Evolutionary conservation across 1,140 invertebrate species (phyloP).

Genomic region (Camponotus pennsylvanicus): DNA sequence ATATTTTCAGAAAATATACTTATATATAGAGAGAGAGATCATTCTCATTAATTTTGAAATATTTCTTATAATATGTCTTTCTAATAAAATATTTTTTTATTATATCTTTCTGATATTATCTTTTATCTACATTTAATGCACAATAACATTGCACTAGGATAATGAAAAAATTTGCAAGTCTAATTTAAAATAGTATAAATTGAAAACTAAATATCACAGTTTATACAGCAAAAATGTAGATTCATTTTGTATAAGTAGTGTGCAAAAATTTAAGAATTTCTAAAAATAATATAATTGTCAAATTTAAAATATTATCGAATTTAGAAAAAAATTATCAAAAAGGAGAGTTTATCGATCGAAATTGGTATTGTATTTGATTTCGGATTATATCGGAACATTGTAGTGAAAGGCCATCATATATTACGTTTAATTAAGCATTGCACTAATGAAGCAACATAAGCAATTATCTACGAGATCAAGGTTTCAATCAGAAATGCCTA

Average conservation of each 20-base stretch:
- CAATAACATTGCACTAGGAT: not conserved
- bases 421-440: slow-evolving; percentile 64
- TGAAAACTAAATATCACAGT: not conserved
- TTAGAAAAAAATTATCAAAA: not conserved
- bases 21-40: no score
- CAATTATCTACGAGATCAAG: slow-evolving; percentile 56
- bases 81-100: not conserved
- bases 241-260: not conserved
- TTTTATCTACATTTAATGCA: not conserved
- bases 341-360: not conserved
- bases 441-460: slow-evolving; percentile 61
- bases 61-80: no score
- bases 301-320: no score
- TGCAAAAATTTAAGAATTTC: not conserved
- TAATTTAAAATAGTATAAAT: not conserved
- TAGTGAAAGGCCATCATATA: not conserved
- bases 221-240: not conserved
- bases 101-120: not conserved
- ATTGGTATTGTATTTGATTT: not conserved
- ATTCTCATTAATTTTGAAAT: no score
- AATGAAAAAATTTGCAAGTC: not conserved
- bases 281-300: not conserved
- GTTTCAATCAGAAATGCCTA: slow-evolving; percentile 40
- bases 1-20: slow-evolving; percentile 1
- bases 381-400: not conserved